Conservation (phyloP, 1,140 invertebrate genomes). For the Prorops nasuta region DNA sequence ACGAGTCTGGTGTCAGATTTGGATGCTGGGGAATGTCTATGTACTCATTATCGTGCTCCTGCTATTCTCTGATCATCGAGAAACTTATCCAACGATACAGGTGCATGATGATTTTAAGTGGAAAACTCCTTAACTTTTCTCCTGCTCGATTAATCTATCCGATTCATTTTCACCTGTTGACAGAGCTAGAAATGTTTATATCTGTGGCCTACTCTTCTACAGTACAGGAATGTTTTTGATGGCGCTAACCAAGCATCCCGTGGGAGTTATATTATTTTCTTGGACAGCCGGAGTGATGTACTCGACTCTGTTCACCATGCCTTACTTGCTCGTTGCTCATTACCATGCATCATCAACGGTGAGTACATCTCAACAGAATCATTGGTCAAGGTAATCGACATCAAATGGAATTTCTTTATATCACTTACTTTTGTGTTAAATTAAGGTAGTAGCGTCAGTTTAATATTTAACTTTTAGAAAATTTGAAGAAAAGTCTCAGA, state of each 20-base stretch:
- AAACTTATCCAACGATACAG: conserved; percentile 79
- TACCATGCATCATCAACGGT: conserved; percentile 88
- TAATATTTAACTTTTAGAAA: background rate
- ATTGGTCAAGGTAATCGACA: too few relatives aligned
- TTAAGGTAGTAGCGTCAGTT: background rate
- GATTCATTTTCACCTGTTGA: background rate
- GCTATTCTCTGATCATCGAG: conserved; percentile 89
- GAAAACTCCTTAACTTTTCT: too few relatives aligned
- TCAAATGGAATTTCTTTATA: too few relatives aligned
- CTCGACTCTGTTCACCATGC: conserved; percentile 96
- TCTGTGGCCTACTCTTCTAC: conserved; percentile 88
- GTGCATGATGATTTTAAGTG: conserved; percentile 53
- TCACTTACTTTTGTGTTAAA: too few relatives aligned
- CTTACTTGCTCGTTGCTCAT: conserved; percentile 88
- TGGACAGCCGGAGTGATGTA: conserved; percentile 95
- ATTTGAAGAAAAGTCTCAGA: too few relatives aligned
- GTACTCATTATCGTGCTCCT: conserved; percentile 91
- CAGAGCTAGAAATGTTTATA: conserved; percentile 85
- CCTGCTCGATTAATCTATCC: too few relatives aligned
- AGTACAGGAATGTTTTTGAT: conserved; percentile 86
- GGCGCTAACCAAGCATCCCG: conserved; percentile 73
- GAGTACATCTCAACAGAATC: conserved; percentile 38
- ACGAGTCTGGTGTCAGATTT: conserved; percentile 89
- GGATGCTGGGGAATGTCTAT: conserved; percentile 96
- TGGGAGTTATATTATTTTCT: conserved; percentile 84